Evolutionary conservation across 2,888 invertebrate genomes (phyloP), one percentile per base, ranked within the genome.

Genomic region (Pollenia griseotomentosa): DNA sequence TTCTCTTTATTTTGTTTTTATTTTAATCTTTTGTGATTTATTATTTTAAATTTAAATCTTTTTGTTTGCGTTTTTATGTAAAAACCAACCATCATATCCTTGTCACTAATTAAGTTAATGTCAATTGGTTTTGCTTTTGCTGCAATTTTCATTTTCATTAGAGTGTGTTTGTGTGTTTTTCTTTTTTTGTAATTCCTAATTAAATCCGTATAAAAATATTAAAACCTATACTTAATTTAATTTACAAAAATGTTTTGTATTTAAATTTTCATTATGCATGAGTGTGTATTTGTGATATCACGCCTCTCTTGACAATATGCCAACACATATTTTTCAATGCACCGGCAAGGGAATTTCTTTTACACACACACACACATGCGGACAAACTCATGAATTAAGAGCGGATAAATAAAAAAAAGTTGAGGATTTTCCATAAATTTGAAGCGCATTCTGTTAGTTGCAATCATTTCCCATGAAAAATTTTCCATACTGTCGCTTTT

Each of bases 401-500:
- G 51, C n/a, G 1, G n/a, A 40, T 70, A 46, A 46, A 53, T 7
- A 63, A 63, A 44, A 65, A 65, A 19, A 63, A 42, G 3, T 40
- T 12, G 44, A 55, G 19, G 59, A 78, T 57, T 70, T 65, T 77
- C 59, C 81, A 81, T 85, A 81, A 81, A 81, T 81, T 71, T 81
- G 40, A 65, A 81, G 65, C 63, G 70, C 81, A 75, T 77, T 75
- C 78, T 74, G 53, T 48, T 78, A 66, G 51, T 57, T 79, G 86
- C 78, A 81, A 70, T 70, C 75, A 83, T 77, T 77, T 86, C 51
- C 70, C 86, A 73, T 83, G 80, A 65, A 83, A 7, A 71, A 51
- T 63, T 70, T 79, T 78, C 51, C 83, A 74, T 74, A 74, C 79
- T 75, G 74, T 79, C 84, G 73, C 79, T 73, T 80, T 80, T 80